Percentiles rank a stretch among this genome's conserved stretches.
Evolutionary conservation across 2,113 vertebrate genomes (phyloP).

Genomic region (Misgurnus mizolepis): DNA sequence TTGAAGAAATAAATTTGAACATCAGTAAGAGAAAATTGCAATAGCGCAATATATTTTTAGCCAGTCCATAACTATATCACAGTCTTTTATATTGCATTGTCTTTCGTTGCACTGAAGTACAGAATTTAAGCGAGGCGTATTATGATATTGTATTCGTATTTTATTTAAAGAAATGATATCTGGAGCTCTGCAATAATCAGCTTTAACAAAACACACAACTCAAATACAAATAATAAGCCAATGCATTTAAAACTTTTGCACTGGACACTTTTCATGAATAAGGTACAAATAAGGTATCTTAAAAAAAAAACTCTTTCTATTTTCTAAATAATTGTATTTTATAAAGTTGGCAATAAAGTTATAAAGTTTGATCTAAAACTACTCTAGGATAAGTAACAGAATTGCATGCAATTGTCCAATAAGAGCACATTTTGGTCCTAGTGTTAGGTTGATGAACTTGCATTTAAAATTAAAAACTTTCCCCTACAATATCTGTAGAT

Average conservation of each 20-base stretch:
- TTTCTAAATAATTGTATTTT: not conserved
- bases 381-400: too few species aligned
- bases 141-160: constrained; percentile 11
- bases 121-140: constrained; percentile 23
- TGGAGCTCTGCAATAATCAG: not conserved
- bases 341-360: too few species aligned
- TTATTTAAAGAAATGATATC: not conserved
- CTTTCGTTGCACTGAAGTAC: constrained; percentile 14
- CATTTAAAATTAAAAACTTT: too few species aligned
- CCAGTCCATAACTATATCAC: constrained; percentile 15
- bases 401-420: too few species aligned
- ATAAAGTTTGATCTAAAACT: too few species aligned
- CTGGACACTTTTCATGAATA: too few species aligned
- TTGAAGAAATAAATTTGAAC: constrained; percentile 20
- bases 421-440: too few species aligned
- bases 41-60: not conserved
- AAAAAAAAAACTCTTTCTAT: not conserved
- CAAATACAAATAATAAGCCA: constrained; percentile 14
- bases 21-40: constrained; percentile 9
- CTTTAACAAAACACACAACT: not conserved
- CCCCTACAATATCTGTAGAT: too few species aligned
- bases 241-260: not conserved
- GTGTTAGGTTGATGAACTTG: too few species aligned
- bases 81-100: constrained; percentile 12
- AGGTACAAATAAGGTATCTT: too few species aligned